These are phyloP conservation scores for Eledone cirrhosa DNA, from an alignment of 2,888 invertebrate species.

Conservation along the genomic window DNA sequence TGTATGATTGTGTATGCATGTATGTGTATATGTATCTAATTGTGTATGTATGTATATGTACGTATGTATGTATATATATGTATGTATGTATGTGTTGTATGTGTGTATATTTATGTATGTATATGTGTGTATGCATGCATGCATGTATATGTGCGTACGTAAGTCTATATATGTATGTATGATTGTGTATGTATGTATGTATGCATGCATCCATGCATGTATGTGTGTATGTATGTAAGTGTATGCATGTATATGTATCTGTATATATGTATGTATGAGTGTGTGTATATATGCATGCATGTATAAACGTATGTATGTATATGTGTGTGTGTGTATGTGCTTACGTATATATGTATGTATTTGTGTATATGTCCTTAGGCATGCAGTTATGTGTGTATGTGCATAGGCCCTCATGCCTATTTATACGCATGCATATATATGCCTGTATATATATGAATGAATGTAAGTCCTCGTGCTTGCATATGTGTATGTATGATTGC, in stretches of 20 bases:
- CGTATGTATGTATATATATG: neutral
- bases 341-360: neutral
- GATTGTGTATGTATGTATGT: neutral
- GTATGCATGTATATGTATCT: neutral
- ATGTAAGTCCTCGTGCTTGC: too few relatives aligned
- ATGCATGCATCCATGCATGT: neutral
- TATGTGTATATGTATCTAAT: too few relatives aligned
- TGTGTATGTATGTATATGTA: too few relatives aligned
- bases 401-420: too few relatives aligned
- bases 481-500: too few relatives aligned
- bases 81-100: neutral
- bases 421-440: too few relatives aligned
- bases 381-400: too few relatives aligned
- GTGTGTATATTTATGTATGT: neutral
- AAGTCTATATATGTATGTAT: too few relatives aligned
- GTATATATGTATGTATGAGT: neutral
- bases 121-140: neutral
- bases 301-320: neutral
- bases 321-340: neutral
- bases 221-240: neutral
- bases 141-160: neutral
- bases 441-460: too few relatives aligned
- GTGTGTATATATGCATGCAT: neutral
- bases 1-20: too few relatives aligned
- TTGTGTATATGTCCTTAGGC: too few relatives aligned